These are phyloP conservation scores for Genyomyrus donnyi DNA, from an alignment of 2,113 vertebrate genomes.

Conservation along the genomic window DNA sequence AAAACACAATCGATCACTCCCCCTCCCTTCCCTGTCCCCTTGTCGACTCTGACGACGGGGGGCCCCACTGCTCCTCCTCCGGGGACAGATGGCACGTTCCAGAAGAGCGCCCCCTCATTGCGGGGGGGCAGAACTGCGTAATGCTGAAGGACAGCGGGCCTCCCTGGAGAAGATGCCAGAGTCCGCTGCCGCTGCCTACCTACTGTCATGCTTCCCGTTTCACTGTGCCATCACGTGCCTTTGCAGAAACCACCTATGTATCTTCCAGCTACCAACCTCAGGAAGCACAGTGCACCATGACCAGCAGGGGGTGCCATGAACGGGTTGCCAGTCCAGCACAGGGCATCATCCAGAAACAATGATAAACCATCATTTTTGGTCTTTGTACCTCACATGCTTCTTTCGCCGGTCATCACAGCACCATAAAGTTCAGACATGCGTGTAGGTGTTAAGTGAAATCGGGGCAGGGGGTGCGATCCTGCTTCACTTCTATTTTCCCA, in stretches of 20 bases:
- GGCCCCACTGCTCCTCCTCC: constrained; percentile 14
- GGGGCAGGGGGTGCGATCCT: neutral
- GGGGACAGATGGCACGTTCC: constrained; percentile 26
- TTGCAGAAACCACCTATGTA: neutral
- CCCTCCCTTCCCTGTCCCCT: neutral
- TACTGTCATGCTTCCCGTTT: neutral
- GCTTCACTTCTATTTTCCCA: neutral
- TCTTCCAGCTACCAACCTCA: neutral
- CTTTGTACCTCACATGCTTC: neutral
- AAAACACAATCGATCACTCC: constrained; percentile 22
- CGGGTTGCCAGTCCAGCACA: neutral
- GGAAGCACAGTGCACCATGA: neutral
- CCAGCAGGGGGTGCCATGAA: neutral
- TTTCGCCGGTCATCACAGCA: neutral
- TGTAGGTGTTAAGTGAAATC: neutral
- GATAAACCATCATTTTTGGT: neutral
- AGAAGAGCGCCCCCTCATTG: constrained; percentile 27
- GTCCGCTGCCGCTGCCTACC: neutral
- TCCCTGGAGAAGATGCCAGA: neutral
- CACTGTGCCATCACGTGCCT: neutral
- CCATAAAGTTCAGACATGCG: neutral
- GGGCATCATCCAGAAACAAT: neutral
- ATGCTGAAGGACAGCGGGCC: constrained; percentile 20
- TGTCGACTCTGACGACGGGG: neutral
- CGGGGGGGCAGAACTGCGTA: constrained; percentile 19